Conservation (phyloP, 2,888 invertebrate species). For the Drosophila sordidula region DNA sequence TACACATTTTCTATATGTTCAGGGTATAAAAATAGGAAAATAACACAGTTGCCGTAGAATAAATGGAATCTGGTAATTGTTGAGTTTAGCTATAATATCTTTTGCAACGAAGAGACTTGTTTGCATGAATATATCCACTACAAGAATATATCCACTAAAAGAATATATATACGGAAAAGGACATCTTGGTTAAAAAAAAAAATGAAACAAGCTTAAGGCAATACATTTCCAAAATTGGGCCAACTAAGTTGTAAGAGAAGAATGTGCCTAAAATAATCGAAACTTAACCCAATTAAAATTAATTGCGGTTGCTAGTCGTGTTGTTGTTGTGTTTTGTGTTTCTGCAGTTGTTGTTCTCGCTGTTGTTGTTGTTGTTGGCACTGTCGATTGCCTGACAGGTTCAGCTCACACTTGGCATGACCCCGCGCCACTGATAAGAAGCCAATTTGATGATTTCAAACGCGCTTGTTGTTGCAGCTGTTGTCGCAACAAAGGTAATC, state of each 20-base stretch:
- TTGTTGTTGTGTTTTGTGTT: background rate
- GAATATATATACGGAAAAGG: no score
- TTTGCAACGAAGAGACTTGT: no score
- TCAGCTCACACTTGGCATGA: slow-evolving; percentile 30
- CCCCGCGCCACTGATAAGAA: slow-evolving; percentile 29
- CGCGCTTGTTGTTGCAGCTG: background rate
- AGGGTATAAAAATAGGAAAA: no score
- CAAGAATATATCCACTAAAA: no score
- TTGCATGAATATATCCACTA: no score
- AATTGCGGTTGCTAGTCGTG: slow-evolving; percentile 37
- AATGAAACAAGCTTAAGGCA: no score
- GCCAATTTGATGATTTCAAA: slow-evolving; percentile 14
- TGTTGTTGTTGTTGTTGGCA: background rate
- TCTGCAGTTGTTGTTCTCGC: background rate
- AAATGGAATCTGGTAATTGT: no score
- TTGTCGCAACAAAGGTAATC: slow-evolving; percentile 19
- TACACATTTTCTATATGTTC: no score
- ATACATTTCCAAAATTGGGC: background rate
- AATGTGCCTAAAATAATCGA: slow-evolving; percentile 16
- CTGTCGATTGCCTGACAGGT: slow-evolving; percentile 28
- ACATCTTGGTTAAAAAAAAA: no score
- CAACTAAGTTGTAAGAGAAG: slow-evolving; percentile 13
- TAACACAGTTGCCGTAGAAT: no score
- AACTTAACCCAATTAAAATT: slow-evolving; percentile 52
- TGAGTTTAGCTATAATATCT: no score